Evolutionary conservation across 2,888 invertebrate species (phyloP).

Genomic region (Coecobrya sp.): DNA sequence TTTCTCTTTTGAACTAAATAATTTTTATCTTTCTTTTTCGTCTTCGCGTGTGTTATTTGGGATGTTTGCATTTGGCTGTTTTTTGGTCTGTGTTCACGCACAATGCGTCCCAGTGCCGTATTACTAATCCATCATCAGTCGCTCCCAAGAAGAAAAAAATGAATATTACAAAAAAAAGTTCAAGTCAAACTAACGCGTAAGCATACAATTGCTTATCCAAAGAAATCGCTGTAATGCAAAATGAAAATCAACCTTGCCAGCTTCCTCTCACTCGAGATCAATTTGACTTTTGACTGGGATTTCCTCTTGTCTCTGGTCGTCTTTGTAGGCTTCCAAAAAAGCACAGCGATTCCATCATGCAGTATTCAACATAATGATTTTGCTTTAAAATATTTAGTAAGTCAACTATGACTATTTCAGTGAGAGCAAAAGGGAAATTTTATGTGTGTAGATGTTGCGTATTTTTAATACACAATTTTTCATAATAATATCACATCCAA

Average conservation of each 20-base stretch:
- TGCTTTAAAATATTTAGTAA: constrained; percentile 24
- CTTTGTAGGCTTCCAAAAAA: constrained; percentile 46
- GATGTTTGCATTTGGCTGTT: constrained; percentile 33
- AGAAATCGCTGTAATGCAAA: neutral
- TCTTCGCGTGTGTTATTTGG: constrained; percentile 49
- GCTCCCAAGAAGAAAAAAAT: neutral
- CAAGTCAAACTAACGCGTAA: neutral
- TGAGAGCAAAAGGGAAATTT: constrained; percentile 37
- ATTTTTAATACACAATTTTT: neutral
- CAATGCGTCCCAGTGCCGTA: constrained; percentile 70
- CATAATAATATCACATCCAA: neutral
- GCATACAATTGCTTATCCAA: neutral
- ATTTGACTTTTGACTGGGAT: constrained; percentile 76
- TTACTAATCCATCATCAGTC: constrained; percentile 74
- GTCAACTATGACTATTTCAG: constrained; percentile 55
- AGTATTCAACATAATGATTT: constrained; percentile 7
- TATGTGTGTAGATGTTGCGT: neutral
- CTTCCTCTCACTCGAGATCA: constrained; percentile 47
- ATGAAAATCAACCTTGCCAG: constrained; percentile 39
- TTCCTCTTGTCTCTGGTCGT: constrained; percentile 48
- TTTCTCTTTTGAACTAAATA: constrained; percentile 40
- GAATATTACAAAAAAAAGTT: neutral
- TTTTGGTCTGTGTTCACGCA: constrained; percentile 69
- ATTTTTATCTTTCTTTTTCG: constrained; percentile 40
- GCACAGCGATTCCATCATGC: constrained; percentile 45